Evolutionary conservation across 2,888 invertebrate species (phyloP), one percentile per base, ranked within the genome.

Genomic region (Eurois occulta): DNA sequence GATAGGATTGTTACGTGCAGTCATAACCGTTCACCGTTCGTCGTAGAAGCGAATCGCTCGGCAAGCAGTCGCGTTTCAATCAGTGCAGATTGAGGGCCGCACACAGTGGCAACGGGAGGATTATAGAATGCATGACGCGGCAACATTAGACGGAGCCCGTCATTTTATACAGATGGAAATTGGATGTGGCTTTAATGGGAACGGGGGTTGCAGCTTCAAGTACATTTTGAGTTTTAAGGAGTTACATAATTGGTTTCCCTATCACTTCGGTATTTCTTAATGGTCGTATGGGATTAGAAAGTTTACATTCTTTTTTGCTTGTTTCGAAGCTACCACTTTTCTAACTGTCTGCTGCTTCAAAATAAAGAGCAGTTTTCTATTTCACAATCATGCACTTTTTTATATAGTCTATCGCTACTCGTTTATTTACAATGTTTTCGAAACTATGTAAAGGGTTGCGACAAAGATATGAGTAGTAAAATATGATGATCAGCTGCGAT

Each of bases 61-160:
- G 91, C 91, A 91, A 94, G 95, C 95, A 94, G 92, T 91, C 90
- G 90, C 93, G 92, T 94, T 95, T 95, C 95, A 95, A 96, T 96
- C 95, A 95, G 93, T 90, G 85, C 91, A 94, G 94, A 95, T 94
- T 94, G 95, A 93, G 93, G 93, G 82, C 88, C 85, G 89, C 88
- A 86, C 89, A 88, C 91, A 89, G 89, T 89, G 87, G 88, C 88
- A 87, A 85, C 86, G 87, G 86, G 87, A 91, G 90, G 91, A 93
- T 93, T 93, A 93, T 93, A 93, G 94, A 94, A 94, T 93, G 94
- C 95, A 96, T 96, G 96, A 96, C 94, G 92, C 92, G 90, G 95
- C 95, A 93, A 93, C 94, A 94, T 95, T 94, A 93, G 91, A 90
- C 89, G 85, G 87, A 89, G 87, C 91, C 72, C 91, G 90, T 91